Percentiles rank a stretch among this genome's conserved stretches.
Evolutionary conservation across 2,888 invertebrate genomes (phyloP).

Genomic region (Imbricaverruca yamaguchii): DNA sequence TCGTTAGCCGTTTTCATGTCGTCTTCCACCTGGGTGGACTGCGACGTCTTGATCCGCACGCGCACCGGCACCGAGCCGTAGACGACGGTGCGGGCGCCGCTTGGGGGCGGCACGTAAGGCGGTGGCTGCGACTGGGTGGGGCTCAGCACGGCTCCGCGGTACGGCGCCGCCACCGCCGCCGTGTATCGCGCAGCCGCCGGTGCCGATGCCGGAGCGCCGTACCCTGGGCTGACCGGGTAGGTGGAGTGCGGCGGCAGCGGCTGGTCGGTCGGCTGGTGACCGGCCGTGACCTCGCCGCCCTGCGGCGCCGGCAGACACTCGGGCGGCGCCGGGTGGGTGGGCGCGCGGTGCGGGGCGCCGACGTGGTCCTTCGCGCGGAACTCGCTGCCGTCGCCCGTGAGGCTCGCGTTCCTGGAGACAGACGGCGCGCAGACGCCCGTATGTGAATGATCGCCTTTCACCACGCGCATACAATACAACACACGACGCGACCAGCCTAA

Average conservation of each 20-base stretch:
- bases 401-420: neutral
- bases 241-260: slow-evolving; percentile 1
- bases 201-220: neutral
- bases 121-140: neutral
- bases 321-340: neutral
- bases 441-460: no score
- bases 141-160: neutral
- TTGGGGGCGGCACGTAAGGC: neutral
- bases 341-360: neutral
- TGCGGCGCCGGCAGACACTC: neutral
- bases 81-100: neutral
- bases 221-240: neutral
- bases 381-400: neutral
- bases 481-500: no score
- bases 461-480: no score
- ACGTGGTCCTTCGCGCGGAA: neutral
- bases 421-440: no score
- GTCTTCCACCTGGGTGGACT: slow-evolving; percentile 3
- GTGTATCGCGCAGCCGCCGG: neutral
- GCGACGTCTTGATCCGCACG: neutral
- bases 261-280: neutral
- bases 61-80: neutral
- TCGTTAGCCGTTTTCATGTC: neutral
- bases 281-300: neutral
- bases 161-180: neutral